Base-by-base conservation (phyloP, 2,888 invertebrate genomes). In the Thumatha senex region DNA sequence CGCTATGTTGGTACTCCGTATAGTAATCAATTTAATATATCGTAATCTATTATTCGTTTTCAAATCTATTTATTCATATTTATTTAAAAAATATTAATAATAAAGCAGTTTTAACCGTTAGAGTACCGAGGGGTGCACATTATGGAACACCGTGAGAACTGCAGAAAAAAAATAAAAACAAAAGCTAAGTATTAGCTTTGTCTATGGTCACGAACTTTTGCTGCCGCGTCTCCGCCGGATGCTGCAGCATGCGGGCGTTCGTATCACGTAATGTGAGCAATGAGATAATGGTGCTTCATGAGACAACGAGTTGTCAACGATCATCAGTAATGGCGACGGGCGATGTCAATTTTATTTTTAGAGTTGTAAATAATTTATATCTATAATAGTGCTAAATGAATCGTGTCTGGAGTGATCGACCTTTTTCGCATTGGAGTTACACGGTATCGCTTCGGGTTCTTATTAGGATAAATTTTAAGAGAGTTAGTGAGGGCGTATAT, bases 171-270 rank as follows among this genome's bases (percentile, higher is more conserved):
- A 52, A 51, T 55, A 47, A 40, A 71, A 76, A 86, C 81, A 85
- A 86, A 80, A 78, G 78, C 72, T 64, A 57, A 63, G n/a, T 24
- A 24, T 24, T 70, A 69, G 72, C 75, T 79, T 87, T 89, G 87
- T 89, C 80, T 84, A 78, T 82, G 83, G 84, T 80, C 84, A 86
- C 85, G 84, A 75, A 72, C 74, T 61, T 69, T 73, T 30, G 70
- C 76, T 76, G 78, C 76, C 79, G 81, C 70, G 71, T 72, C 70
- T 69, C 68, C 66, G 79, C 80, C 85, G 86, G 86, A 86, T 82
- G 82, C 82, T 76, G 76, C 76, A 87, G 76, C 76, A 87, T 87
- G 87, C 87, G 87, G 88, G 88, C 74, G 72, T 75, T 68, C 72
- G 69, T 70, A 71, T 67, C 70, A 64, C 63, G 68, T 82, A 86